A percentile compares a stretch with the other conserved stretches of the same genome.
phyloP scores from a whole-genome alignment of 2,888 invertebrate genomes.

The Patella caerulea region DNA sequence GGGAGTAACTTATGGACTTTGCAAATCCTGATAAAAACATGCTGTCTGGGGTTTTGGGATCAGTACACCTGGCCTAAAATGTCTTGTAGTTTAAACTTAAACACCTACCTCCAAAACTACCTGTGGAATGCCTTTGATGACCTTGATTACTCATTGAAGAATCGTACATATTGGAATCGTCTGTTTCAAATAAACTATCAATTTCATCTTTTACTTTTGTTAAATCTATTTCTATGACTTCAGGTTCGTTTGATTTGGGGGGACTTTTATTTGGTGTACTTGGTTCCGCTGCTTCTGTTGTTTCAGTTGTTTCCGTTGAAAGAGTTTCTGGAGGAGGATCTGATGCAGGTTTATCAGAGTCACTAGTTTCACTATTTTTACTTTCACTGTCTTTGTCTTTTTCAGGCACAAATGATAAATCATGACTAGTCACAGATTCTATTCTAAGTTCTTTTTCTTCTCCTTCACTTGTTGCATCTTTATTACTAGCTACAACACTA shows the following conservation, averaged over 20 bases:
- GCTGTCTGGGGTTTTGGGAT: too few relatives aligned
- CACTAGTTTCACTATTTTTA: background rate
- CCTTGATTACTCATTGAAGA: background rate
- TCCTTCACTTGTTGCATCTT: background rate
- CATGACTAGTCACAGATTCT: conserved; percentile 11
- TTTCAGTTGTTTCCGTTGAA: background rate
- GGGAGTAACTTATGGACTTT: too few relatives aligned
- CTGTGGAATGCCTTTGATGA: background rate
- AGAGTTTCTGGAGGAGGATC: background rate
- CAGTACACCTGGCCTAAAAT: too few relatives aligned
- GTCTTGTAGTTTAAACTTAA: too few relatives aligned
- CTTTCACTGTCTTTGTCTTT: background rate
- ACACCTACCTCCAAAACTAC: background rate
- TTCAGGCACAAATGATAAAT: background rate
- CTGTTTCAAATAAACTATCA: background rate
- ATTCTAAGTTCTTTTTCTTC: background rate
- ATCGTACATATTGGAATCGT: background rate
- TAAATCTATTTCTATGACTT: conserved; percentile 8
- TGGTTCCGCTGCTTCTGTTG: background rate
- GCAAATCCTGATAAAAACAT: too few relatives aligned
- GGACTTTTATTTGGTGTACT: background rate
- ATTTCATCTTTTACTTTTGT: conserved; percentile 6
- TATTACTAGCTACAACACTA: conserved; percentile 10
- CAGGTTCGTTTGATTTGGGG: background rate
- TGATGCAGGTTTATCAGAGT: background rate